phyloP scores from a whole-genome alignment of 2,888 invertebrate genomes.

The Brachynemurus nebulosus region DNA sequence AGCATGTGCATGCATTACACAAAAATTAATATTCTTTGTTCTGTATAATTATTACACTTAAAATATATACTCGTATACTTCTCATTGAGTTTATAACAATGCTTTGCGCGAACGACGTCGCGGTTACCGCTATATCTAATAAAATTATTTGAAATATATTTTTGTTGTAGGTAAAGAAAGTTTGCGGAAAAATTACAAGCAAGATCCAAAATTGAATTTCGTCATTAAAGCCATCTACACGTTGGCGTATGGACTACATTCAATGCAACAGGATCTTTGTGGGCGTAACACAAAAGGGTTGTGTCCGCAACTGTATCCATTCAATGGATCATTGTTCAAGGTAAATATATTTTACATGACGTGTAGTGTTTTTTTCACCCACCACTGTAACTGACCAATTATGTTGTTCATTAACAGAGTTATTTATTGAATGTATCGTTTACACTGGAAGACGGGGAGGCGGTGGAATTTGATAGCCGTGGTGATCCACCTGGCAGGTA shows the following conservation, averaged over 20 bases:
- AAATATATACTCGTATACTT: neutral
- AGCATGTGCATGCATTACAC: too few species aligned
- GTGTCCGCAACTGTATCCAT: constrained; percentile 51
- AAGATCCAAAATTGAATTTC: constrained; percentile 67
- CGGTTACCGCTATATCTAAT: neutral
- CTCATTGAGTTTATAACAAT: too few species aligned
- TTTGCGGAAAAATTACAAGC: constrained; percentile 40
- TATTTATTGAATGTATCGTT: constrained; percentile 60
- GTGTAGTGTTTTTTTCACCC: too few species aligned
- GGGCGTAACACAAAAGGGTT: constrained; percentile 35
- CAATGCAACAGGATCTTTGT: constrained; percentile 52
- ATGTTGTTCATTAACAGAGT: constrained; percentile 31
- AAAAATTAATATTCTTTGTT: too few species aligned
- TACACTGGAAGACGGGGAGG: constrained; percentile 42
- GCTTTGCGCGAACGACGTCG: too few species aligned
- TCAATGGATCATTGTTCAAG: constrained; percentile 55
- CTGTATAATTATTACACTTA: neutral
- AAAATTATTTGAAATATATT: neutral
- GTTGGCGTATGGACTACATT: constrained; percentile 57
- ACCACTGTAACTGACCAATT: neutral
- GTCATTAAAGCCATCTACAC: constrained; percentile 66
- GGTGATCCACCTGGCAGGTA: constrained; percentile 69
- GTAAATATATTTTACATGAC: too few species aligned
- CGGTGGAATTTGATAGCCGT: constrained; percentile 55
- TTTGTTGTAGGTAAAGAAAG: constrained; percentile 39